Percentiles rank a stretch among this genome's conserved stretches.
Conservation (phyloP, 1,140 invertebrate species). For the Bactericera cockerelli region DNA sequence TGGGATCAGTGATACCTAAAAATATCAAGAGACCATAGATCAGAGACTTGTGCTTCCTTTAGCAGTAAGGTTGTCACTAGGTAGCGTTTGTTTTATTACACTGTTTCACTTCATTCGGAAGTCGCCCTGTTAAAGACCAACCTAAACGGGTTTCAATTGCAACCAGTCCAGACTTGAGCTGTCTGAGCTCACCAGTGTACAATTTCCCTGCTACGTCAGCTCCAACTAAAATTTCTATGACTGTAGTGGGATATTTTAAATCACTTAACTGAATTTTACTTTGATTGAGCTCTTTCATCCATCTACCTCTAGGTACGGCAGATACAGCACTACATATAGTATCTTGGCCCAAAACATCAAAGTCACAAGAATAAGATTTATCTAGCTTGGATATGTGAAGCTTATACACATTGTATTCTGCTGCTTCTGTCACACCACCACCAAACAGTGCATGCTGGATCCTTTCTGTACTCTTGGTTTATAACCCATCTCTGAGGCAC, state of each 20-base stretch:
- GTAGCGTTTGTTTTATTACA: not conserved
- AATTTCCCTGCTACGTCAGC: not conserved
- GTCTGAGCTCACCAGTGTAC: not conserved
- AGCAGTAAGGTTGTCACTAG: not conserved
- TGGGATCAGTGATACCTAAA: conserved; percentile 8
- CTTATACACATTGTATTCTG: not conserved
- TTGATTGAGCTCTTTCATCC: no score
- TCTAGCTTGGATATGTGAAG: not conserved
- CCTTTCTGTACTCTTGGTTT: not conserved
- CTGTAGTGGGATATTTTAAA: no score
- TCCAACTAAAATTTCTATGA: no score
- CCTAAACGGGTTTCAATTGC: not conserved
- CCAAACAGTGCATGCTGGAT: no score
- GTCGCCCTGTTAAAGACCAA: no score
- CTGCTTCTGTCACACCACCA: not conserved
- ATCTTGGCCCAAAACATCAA: no score
- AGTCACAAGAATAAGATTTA: no score
- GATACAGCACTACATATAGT: no score
- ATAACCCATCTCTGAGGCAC: no score
- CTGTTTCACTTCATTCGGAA: no score
- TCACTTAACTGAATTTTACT: no score
- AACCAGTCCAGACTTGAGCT: not conserved
- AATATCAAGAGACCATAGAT: conserved; percentile 9
- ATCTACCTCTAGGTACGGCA: no score
- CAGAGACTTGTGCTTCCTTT: not conserved